These are phyloP conservation scores for Platypus cylindrus DNA, from an alignment of 2,888 invertebrate genomes.

Conservation along the genomic window DNA sequence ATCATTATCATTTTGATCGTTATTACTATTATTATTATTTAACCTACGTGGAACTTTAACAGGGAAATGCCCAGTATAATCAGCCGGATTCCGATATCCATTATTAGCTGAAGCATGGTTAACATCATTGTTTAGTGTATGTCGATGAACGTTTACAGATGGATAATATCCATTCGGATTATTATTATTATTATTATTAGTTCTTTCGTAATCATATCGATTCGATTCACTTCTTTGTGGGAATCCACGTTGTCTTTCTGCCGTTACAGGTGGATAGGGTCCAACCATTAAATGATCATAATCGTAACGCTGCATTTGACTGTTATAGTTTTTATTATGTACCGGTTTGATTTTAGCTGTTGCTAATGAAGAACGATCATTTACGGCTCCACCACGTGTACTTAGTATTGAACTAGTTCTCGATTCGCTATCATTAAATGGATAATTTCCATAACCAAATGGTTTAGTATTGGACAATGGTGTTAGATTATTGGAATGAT, in stretches of 20 bases:
- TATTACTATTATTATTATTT: conserved; percentile 5
- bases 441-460: no score
- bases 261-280: background rate
- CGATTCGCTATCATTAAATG: no score
- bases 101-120: no score
- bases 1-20: no score
- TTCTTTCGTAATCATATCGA: conserved; percentile 1
- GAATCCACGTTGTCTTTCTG: background rate
- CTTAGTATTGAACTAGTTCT: background rate
- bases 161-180: background rate
- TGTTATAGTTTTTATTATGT: background rate
- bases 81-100: no score
- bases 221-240: background rate
- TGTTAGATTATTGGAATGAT: background rate
- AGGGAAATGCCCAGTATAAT: conserved; percentile 6
- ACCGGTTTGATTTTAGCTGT: no score
- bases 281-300: background rate
- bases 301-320: no score
- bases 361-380: no score
- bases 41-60: conserved; percentile 7
- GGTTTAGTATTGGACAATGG: background rate
- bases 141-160: background rate
- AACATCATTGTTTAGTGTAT: no score
- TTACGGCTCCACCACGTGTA: background rate
- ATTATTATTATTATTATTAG: background rate